phyloP scores from a whole-genome alignment of 2,888 invertebrate species.

The Diloba caeruleocephala region DNA sequence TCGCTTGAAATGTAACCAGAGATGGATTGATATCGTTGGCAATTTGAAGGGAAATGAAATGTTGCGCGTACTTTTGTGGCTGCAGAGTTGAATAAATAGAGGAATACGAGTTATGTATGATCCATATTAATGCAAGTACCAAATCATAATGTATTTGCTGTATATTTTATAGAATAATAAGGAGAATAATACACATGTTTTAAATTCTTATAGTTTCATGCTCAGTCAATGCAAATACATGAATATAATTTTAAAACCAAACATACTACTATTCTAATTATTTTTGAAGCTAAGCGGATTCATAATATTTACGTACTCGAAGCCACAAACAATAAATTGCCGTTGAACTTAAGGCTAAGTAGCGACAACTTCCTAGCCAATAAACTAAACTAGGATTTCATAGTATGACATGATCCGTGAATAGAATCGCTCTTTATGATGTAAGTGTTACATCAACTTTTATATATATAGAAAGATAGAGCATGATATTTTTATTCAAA shows the following conservation, averaged over 20 bases:
- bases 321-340: slow-evolving; percentile 49
- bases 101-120: neutral
- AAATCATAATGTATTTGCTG: too few relatives aligned
- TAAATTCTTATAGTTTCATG: neutral
- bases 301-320: slow-evolving; percentile 43
- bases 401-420: slow-evolving; percentile 32
- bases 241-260: slow-evolving; percentile 16
- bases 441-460: slow-evolving; percentile 3
- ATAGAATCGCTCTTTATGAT: slow-evolving; percentile 24
- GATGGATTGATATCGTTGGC: slow-evolving; percentile 41
- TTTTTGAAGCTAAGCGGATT: slow-evolving; percentile 25
- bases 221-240: neutral
- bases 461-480: too few relatives aligned
- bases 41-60: slow-evolving; percentile 41
- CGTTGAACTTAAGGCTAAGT: slow-evolving; percentile 49
- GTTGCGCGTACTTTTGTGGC: slow-evolving; percentile 18
- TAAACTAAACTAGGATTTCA: slow-evolving; percentile 43
- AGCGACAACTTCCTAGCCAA: slow-evolving; percentile 50
- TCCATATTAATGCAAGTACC: neutral
- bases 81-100: slow-evolving; percentile 12
- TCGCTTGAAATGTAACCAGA: slow-evolving; percentile 45
- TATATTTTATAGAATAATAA: too few relatives aligned
- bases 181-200: too few relatives aligned
- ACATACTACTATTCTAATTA: slow-evolving; percentile 28
- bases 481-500: too few relatives aligned